These are phyloP conservation scores for Drosophila truncata DNA, from an alignment of 1,140 invertebrate genomes.

Conservation along the genomic window DNA sequence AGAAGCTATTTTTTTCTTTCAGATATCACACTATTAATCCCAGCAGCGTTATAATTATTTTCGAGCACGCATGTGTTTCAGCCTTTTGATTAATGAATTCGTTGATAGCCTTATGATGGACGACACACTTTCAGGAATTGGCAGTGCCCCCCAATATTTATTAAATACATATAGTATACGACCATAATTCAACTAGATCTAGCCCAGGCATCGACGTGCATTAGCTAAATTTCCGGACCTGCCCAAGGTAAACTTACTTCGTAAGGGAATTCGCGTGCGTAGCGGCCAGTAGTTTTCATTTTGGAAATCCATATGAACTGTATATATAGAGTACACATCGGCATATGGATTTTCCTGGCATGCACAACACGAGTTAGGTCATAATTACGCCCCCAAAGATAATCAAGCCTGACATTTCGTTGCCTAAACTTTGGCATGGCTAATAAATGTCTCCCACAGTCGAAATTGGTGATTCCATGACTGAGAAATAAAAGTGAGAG, in stretches of 20 bases:
- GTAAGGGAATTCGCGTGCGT: slow-evolving; percentile 39
- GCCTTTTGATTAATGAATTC: slow-evolving; percentile 61
- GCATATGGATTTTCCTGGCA: slow-evolving; percentile 65
- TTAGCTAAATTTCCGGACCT: slow-evolving; percentile 12
- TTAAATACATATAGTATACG: slow-evolving; percentile 9
- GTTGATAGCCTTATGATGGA: slow-evolving; percentile 60
- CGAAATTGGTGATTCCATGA: not conserved
- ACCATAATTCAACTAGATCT: slow-evolving; percentile 22
- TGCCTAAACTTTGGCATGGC: slow-evolving; percentile 60
- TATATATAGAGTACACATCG: slow-evolving; percentile 22
- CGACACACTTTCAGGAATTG: slow-evolving; percentile 20
- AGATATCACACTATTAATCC: slow-evolving; percentile 33
- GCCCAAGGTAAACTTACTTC: not conserved
- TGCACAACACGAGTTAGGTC: slow-evolving; percentile 60
- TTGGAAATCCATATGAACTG: slow-evolving; percentile 48
- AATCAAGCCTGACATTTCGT: slow-evolving; percentile 74
- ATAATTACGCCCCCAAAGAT: slow-evolving; percentile 68
- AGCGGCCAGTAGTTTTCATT: slow-evolving; percentile 22
- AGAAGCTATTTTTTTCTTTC: not conserved
- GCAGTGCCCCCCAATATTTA: slow-evolving; percentile 3
- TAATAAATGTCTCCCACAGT: slow-evolving; percentile 20
- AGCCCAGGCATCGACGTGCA: not conserved
- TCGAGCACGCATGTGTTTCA: slow-evolving; percentile 57
- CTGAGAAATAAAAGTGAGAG: slow-evolving; percentile 68
- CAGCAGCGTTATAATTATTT: slow-evolving; percentile 69